Conservation (phyloP, 2,797 vertebrate species). For the Cossypha caffra region DNA sequence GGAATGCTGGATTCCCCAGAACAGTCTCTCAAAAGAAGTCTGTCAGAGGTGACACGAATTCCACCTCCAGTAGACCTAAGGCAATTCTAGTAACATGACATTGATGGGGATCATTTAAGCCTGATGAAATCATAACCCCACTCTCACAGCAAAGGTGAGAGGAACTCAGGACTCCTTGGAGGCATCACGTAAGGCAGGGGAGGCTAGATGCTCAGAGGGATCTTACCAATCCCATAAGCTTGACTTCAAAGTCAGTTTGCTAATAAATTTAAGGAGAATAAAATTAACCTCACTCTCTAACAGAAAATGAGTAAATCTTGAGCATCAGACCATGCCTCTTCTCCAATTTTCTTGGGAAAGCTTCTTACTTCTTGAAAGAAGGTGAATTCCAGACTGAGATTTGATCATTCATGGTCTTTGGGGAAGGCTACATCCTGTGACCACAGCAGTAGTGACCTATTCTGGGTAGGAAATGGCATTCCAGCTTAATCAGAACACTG, state of each 20-base stretch:
- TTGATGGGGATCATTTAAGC: not conserved
- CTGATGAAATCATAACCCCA: not conserved
- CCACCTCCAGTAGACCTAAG: not conserved
- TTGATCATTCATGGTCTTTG: not conserved
- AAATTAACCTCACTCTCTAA: not conserved
- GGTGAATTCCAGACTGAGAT: not conserved
- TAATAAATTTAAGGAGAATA: constrained; percentile 5
- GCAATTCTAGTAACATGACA: not conserved
- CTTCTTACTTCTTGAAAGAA: not conserved
- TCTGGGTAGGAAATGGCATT: constrained; percentile 54
- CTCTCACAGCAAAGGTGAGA: constrained; percentile 3
- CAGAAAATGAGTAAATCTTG: constrained; percentile 10
- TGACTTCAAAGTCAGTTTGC: not conserved
- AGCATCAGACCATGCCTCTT: constrained; percentile 1
- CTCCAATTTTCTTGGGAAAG: constrained; percentile 23
- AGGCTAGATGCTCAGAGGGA: not conserved
- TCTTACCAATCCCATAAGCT: not conserved
- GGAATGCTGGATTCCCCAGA: not conserved
- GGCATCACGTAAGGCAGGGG: not conserved
- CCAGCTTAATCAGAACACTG: constrained; percentile 66
- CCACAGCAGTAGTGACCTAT: constrained; percentile 16
- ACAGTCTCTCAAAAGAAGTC: not conserved
- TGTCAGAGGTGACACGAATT: not conserved
- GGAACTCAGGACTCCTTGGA: not conserved
- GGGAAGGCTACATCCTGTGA: constrained; percentile 39